Percentiles rank a stretch among this genome's conserved stretches.
Evolutionary conservation across 2,113 vertebrate genomes (phyloP).

Genomic region (Lepisosteus osseus): DNA sequence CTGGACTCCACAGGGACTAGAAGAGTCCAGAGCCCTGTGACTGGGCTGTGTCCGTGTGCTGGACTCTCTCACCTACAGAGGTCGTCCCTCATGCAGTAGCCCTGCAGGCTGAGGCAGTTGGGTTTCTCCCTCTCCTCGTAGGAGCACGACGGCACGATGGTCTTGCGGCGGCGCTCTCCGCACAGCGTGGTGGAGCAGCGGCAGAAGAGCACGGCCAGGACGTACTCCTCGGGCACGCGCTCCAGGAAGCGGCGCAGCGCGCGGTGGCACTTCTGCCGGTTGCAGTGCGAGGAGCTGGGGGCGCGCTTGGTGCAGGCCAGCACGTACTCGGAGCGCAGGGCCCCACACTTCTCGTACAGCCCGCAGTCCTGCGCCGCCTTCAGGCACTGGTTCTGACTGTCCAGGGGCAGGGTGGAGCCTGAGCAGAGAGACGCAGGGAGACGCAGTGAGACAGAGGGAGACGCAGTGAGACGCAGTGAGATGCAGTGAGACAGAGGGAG

Average conservation of each 20-base stretch:
- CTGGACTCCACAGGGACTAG: too few relatives aligned
- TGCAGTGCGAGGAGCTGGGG: constrained; percentile 69
- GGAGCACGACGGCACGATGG: constrained; percentile 88
- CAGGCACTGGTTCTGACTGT: constrained; percentile 76
- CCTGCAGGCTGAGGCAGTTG: constrained; percentile 82
- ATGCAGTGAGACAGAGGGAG: too few relatives aligned
- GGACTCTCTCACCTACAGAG: constrained; percentile 78
- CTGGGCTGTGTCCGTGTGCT: too few relatives aligned
- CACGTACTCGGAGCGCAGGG: constrained; percentile 85
- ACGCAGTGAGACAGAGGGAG: too few relatives aligned
- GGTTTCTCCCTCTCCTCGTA: constrained; percentile 74
- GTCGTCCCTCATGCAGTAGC: constrained; percentile 74
- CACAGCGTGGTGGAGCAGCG: constrained; percentile 83
- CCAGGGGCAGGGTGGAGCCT: too few relatives aligned
- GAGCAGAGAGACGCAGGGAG: too few relatives aligned
- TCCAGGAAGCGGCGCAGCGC: constrained; percentile 89
- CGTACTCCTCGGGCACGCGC: constrained; percentile 78
- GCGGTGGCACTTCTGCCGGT: constrained; percentile 75
- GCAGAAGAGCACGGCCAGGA: constrained; percentile 88
- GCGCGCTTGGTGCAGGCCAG: constrained; percentile 75
- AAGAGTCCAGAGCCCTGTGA: too few relatives aligned
- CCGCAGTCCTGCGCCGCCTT: constrained; percentile 85
- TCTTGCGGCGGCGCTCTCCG: constrained; percentile 85
- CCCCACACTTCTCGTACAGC: constrained; percentile 80
- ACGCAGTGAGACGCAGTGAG: neutral